Evolutionary conservation across 2,797 vertebrate species (phyloP), one percentile per base, ranked within the genome.

Genomic region (Emydoidea blandingii): DNA sequence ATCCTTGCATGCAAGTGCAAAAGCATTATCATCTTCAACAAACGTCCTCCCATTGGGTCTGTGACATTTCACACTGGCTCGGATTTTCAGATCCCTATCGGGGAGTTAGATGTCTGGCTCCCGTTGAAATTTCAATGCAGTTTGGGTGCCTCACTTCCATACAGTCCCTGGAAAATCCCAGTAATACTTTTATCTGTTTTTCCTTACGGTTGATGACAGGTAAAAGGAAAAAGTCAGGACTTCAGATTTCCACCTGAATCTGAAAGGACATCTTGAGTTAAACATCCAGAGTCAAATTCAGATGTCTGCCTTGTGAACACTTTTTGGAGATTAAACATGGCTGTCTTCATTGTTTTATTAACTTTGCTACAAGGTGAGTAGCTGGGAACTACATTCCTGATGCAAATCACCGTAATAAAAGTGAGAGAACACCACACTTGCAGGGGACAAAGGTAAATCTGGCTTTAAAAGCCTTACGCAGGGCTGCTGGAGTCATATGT

Each of bases 361-460:
- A 89, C 95, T 86, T 81, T 97, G 89, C 94, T 97, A 74, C 95
- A 81, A 80, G 97, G 97, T 97, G 94, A 97, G 97, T 90, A 14
- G 0, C 34, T 14, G n/a, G 34, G 47, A 52, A 18, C 5, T 2
- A 1, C 1, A 6, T n/a, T 44, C 31, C n/a, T 54, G 37, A 31
- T 34, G 16, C 53, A 41, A 85, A 47, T 74, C n/a, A 34, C n/a
- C 29, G 2, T 31, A 16, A 49, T 31, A 78, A 18, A 53, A 50
- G 50, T 37, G 68, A n/a, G n/a, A 76, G 83, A 41, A 12, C 9
- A 10, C n/a, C 41, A 44, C 41, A 9, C 27, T 41, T 21, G 41
- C 19, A 41, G 65, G 76, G 88, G 8, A 5, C 31, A 18, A 0
- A 0, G 50, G 18, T 1, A 18, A 27, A 49, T 76, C 44, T 47